phyloP scores from a whole-genome alignment of 2,888 invertebrate species.

The Agonopterix heracliana region DNA sequence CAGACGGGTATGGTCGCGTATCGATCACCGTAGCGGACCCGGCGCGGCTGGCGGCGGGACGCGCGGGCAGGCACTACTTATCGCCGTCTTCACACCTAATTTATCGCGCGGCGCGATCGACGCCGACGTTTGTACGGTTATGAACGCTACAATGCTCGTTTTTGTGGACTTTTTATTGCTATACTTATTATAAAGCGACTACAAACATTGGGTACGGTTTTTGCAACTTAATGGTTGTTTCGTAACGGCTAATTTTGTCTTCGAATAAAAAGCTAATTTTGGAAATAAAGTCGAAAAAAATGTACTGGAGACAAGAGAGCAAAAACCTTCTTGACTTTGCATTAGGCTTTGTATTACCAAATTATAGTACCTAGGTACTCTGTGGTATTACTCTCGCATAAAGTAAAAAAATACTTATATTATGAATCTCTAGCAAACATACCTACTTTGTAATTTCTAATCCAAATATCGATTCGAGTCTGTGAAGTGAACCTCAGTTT shows the following conservation, averaged over 20 bases:
- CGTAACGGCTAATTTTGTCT: not conserved
- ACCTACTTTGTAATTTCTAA: too few relatives aligned
- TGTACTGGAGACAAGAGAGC: too few relatives aligned
- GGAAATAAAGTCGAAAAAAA: too few relatives aligned
- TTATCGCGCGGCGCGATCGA: slow-evolving; percentile 64
- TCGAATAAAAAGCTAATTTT: too few relatives aligned
- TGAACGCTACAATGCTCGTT: slow-evolving; percentile 33
- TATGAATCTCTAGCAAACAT: too few relatives aligned
- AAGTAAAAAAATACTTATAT: too few relatives aligned
- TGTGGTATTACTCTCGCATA: too few relatives aligned
- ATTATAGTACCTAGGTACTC: too few relatives aligned
- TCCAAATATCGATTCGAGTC: too few relatives aligned
- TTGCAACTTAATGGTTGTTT: not conserved
- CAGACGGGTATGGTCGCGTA: slow-evolving; percentile 15
- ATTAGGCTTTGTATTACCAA: too few relatives aligned
- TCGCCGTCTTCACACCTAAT: slow-evolving; percentile 64
- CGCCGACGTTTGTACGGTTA: slow-evolving; percentile 23
- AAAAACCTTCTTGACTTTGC: too few relatives aligned
- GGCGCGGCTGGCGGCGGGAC: slow-evolving; percentile 5
- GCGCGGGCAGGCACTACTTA: slow-evolving; percentile 10
- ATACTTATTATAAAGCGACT: not conserved
- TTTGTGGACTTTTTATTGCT: slow-evolving; percentile 8
- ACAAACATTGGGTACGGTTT: not conserved
- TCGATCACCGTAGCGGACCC: slow-evolving; percentile 21
- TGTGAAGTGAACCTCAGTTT: too few relatives aligned